Evolutionary conservation across 2,888 invertebrate genomes (phyloP).

Genomic region (Danaus chrysippus): DNA sequence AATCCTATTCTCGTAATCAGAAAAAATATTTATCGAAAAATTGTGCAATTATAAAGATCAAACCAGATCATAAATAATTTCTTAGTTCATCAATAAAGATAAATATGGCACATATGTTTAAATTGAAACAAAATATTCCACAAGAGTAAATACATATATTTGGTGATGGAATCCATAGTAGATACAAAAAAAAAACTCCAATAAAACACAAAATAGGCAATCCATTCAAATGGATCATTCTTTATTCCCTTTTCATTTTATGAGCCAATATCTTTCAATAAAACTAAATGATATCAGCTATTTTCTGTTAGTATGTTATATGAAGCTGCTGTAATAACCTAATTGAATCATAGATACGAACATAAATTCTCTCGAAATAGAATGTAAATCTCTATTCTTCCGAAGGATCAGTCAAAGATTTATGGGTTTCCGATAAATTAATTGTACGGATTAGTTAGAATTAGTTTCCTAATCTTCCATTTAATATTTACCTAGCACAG

Average conservation of each 20-base stretch:
- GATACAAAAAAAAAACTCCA: neutral
- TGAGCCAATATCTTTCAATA: conserved; percentile 4
- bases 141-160: neutral
- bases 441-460: conserved; percentile 21
- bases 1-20: too few relatives aligned
- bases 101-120: too few relatives aligned
- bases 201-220: conserved; percentile 2
- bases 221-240: conserved; percentile 5
- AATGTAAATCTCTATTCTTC: conserved; percentile 43
- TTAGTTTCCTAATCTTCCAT: conserved; percentile 12
- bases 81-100: too few relatives aligned
- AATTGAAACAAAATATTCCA: neutral
- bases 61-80: too few relatives aligned
- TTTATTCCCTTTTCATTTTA: conserved; percentile 7
- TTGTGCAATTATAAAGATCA: too few relatives aligned
- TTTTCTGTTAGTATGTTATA: conserved; percentile 14
- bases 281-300: conserved; percentile 8
- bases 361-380: conserved; percentile 37
- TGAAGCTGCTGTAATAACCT: conserved; percentile 24
- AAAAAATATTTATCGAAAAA: too few relatives aligned
- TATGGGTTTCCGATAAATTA: conserved; percentile 29
- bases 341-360: conserved; percentile 29
- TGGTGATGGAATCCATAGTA: neutral
- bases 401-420: conserved; percentile 31
- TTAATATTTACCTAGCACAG: conserved; percentile 5